Base-by-base conservation (phyloP, 2,113 vertebrate genomes). In the Leptosomus discolor region DNA sequence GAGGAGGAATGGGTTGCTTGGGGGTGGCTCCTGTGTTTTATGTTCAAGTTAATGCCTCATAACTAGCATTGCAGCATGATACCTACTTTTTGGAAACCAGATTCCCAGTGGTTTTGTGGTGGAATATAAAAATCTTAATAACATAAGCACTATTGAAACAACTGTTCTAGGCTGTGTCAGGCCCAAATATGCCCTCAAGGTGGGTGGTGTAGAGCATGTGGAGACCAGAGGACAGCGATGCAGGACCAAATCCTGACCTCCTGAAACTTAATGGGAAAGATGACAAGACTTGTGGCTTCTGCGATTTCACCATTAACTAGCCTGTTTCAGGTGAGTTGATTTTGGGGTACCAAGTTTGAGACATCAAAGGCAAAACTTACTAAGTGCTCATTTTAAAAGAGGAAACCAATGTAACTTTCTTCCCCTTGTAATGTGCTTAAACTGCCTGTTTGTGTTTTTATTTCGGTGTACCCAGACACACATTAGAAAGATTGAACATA, bases 401-500 rank as follows among this genome's bases (percentile, higher is more conserved):
- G 45, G 61, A 64, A 78, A 36, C 43, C 9, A 15, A 21, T 1
- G 0, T 3, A 32, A 41, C 11, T n/a, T n/a, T n/a, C n/a, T n/a
- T n/a, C n/a, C n/a, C n/a, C n/a, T 88, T 51, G 20, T 30, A 56
- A 54, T 8, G 69, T 17, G 58, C 63, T 88, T 88, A 80, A 94
- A 34, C 64, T 45, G 39, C 74, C 74, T 78, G 51, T 95, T 90
- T 95, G 45, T 73, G 91, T 82, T 86, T 92, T 85, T 85, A 36
- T 68, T 94, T 56, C 84, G 41, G 88, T 85, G 85, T 94, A 82
- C 74, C 46, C 73, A 93, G 65, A 78, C 71, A 70, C 69, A 34
- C 61, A 94, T 94, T 96, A 96, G 79, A 90, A 75, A 95, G 92
- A 95, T 94, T 95, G 94, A 96, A 73, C 61, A 69, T 91, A 93